A percentile compares a stretch with the other conserved stretches of the same genome.
phyloP scores from a whole-genome alignment of 2,113 vertebrate genomes.

The Protomyctophum bolini region DNA sequence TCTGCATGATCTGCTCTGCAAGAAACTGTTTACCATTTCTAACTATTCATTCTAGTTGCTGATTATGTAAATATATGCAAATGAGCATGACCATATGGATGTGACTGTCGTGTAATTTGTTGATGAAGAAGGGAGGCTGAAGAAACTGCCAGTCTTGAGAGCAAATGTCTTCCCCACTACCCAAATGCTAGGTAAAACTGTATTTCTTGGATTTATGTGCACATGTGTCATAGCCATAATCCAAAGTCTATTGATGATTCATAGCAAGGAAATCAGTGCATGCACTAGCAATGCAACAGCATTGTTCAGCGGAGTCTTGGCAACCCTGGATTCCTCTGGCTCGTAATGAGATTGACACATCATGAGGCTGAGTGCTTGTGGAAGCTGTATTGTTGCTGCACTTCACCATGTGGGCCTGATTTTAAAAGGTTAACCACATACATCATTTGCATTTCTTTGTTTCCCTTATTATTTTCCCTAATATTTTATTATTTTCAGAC shows the following conservation, averaged over 20 bases:
- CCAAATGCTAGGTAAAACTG: conserved; percentile 6
- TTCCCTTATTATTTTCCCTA: conserved; percentile 37
- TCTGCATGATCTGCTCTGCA: conserved; percentile 32
- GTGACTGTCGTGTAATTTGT: conserved; percentile 46
- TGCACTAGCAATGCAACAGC: not conserved
- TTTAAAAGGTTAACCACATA: conserved; percentile 44
- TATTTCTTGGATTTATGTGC: conserved; percentile 17
- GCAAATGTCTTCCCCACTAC: conserved; percentile 9
- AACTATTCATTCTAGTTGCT: conserved; percentile 45
- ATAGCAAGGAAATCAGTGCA: conserved; percentile 11
- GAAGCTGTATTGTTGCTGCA: not conserved
- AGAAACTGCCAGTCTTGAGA: conserved; percentile 19
- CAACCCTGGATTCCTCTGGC: conserved; percentile 12
- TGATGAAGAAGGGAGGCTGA: conserved; percentile 7
- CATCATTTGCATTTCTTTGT: conserved; percentile 37
- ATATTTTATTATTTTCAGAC: conserved; percentile 5
- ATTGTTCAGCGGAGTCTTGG: conserved; percentile 35
- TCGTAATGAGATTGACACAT: conserved; percentile 34
- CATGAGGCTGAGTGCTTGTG: conserved; percentile 8
- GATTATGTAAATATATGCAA: conserved; percentile 61
- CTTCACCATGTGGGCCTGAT: conserved; percentile 48
- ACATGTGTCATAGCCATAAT: not conserved
- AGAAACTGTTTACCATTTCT: conserved; percentile 50
- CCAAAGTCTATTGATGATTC: not conserved
- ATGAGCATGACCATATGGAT: conserved; percentile 36